Evolutionary conservation across 30 jellyfish, hydroid and myxozoan species (phyloP), one percentile per base, ranked within the genome.

Genomic region (Sanderia malayensis): DNA sequence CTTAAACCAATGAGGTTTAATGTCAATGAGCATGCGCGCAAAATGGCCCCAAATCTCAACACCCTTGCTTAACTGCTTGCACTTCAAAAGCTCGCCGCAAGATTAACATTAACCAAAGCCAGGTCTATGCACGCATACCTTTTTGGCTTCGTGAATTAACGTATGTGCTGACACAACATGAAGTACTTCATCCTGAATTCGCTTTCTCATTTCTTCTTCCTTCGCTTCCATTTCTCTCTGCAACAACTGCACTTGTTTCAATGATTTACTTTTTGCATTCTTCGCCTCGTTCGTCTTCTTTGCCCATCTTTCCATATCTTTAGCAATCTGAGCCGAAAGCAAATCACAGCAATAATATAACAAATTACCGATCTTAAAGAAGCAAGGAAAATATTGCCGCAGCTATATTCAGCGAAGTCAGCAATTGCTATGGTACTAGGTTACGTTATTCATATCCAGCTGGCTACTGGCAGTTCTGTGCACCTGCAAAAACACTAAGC

Each of bases 271-370:
- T 27, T 78, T 83, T 9, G 94, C 94, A 21, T 67, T 73, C 31
- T 78, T 90, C 3, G 94, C 94, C 31, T 73, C 86, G 72, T 90
- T 90, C 84, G 80, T 83, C 67, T 90, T 82, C 73, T 90, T 90
- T 61, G 98, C 98, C 98, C 98, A 90, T 26, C 98, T 77, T 53
- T 90, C 95, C 98, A 90, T 90, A 60, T 90, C 98, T 69, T 90
- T 90, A 9, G 98, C 98, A 59, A 90, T 90, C 98, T 90, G 57
- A 22, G 34, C 17, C 4, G 18, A n/a, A 64, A n/a, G n/a, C n/a
- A n/a, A n/a, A n/a, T n/a, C n/a, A n/a, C n/a, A n/a, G n/a, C n/a
- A n/a, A n/a, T n/a, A n/a, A n/a, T n/a, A n/a, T n/a, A n/a, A n/a
- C n/a, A n/a, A n/a, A n/a, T n/a, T n/a, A n/a, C n/a, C n/a, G n/a